Evolutionary conservation across 2,113 vertebrate genomes (phyloP).

Genomic region (Zosterops pallidus): DNA sequence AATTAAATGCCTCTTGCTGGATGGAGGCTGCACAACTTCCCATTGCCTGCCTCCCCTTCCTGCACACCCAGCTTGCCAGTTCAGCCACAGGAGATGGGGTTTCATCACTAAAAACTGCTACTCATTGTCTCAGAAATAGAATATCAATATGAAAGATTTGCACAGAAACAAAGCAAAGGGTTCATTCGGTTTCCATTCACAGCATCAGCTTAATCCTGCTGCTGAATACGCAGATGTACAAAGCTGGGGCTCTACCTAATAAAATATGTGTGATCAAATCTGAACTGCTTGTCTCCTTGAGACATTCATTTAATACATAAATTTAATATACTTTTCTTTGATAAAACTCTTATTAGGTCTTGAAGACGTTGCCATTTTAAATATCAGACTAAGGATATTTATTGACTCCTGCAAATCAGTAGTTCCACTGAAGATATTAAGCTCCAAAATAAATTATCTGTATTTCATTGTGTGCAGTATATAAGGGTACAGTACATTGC

Average conservation of each 20-base stretch:
- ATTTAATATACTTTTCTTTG: slow-evolving; percentile 48
- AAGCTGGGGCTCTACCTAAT: slow-evolving; percentile 19
- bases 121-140: background rate
- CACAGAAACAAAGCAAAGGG: background rate
- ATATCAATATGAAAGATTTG: background rate
- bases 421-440: background rate
- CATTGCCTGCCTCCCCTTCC: background rate
- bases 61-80: background rate
- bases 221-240: background rate
- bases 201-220: background rate
- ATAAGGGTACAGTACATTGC: background rate
- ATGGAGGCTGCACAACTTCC: background rate
- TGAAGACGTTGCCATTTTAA: slow-evolving; percentile 2
- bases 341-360: slow-evolving; percentile 42
- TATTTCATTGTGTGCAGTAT: background rate
- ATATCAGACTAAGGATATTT: slow-evolving; percentile 33
- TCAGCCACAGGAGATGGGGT: background rate
- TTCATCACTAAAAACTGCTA: background rate
- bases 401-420: background rate
- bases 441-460: background rate
- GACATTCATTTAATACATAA: slow-evolving; percentile 17
- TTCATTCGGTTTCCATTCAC: background rate
- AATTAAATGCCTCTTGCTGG: background rate
- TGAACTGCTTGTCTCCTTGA: slow-evolving; percentile 32
- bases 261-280: slow-evolving; percentile 28